These are phyloP conservation scores for Progne subis DNA, from an alignment of 2,113 vertebrate genomes.

Conservation along the genomic window DNA sequence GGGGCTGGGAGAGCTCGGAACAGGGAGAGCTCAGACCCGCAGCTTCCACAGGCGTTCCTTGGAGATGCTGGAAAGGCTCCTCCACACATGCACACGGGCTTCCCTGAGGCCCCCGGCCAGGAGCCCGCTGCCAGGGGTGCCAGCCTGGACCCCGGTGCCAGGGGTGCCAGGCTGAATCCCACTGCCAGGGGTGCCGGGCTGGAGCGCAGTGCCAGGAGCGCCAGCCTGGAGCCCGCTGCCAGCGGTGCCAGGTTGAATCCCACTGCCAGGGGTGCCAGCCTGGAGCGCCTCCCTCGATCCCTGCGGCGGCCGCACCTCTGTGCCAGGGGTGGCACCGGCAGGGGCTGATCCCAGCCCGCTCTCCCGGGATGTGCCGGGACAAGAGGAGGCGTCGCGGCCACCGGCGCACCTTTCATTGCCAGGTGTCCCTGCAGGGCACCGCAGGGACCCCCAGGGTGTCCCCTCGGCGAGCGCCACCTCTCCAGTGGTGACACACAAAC, in stretches of 20 bases:
- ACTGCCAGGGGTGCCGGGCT: too few relatives aligned
- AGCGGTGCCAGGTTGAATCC: too few relatives aligned
- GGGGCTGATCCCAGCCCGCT: accelerated
- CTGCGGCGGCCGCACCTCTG: neutral
- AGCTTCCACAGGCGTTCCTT: accelerated
- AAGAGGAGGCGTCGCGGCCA: neutral
- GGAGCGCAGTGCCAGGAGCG: too few relatives aligned
- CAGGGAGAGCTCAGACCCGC: neutral
- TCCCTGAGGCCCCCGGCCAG: accelerated
- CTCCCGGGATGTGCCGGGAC: neutral
- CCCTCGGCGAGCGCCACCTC: neutral
- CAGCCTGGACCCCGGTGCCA: too few relatives aligned
- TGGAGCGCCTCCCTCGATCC: accelerated
- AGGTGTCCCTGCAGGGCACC: neutral
- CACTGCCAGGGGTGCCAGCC: too few relatives aligned
- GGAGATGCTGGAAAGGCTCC: accelerated
- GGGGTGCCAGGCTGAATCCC: too few relatives aligned
- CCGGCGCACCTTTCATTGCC: accelerated
- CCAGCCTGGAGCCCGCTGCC: too few relatives aligned
- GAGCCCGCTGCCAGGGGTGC: neutral
- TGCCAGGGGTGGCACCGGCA: neutral
- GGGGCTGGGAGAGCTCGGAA: neutral
- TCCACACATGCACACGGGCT: accelerated
- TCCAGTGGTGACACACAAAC: accelerated
- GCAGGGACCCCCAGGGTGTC: too few relatives aligned